Base-by-base conservation (phyloP, 1,140 invertebrate species). In the Drosophila repleta region DNA sequence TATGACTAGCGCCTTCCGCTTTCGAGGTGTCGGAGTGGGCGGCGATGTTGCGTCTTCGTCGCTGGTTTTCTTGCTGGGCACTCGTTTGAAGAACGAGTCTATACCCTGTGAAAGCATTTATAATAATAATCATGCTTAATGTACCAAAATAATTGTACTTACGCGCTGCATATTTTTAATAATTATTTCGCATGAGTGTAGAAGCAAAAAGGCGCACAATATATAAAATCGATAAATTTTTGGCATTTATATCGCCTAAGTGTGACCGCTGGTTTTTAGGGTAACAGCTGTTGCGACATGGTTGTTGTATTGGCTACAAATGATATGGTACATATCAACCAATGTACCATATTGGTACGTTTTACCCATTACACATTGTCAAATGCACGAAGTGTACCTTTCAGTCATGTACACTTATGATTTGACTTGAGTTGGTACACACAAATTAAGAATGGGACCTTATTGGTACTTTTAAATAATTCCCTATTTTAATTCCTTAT, bases 1-100 rank as follows among this genome's bases (percentile, higher is more conserved):
- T 29, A 91, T 91, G 1, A 78, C 74, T 1, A 73, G 46, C 1
- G 82, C 77, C 48, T 91, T 91, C 5, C 90, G 69, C 58, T 89
- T 91, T 52, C 79, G 85, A 46, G 76, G 79, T 45, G 76, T 83
- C 72, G 81, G 76, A 2, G 17, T 3, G 32, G 80, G 82, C 65
- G 80, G 74, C 20, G 13, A 5, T 32, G 52, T 18, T 17, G 49
- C 51, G 8, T 73, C 64, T 1, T 79, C 69, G 1, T 62, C 68
- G 18, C 58, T 58, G 24, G 67, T 79, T 13, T 77, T 67, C 37
- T 66, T 83, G 32, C 45, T 43, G 2, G 83, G 65, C 48, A 89
- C 13, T 26, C 64, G 74, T 11, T 89, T 84, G 46, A 88, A 89
- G 61, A 77, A 89, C 18, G 69, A 24, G 64, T 90, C 76, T 51